Percentiles rank a stretch among this genome's conserved stretches.
Conservation (phyloP, 2,113 vertebrate species). For the Heterochromis multidens region DNA sequence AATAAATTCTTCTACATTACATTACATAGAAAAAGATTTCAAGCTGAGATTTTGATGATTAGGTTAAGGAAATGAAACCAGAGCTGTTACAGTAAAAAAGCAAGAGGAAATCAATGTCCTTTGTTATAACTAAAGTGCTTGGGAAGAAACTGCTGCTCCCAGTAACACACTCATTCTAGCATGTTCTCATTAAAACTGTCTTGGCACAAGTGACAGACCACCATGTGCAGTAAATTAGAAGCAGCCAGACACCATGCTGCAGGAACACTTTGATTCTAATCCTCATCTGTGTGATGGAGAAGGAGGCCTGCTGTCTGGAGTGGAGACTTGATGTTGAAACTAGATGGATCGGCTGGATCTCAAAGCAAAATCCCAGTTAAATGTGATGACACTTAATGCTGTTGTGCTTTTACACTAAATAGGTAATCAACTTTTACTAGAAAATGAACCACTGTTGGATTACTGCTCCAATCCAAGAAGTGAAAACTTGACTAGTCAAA, state of each 20-base stretch:
- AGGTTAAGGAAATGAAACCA: background rate
- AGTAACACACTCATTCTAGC: slow-evolving; percentile 16
- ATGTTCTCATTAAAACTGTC: slow-evolving; percentile 49
- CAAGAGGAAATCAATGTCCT: slow-evolving; percentile 1
- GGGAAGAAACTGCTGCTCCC: background rate
- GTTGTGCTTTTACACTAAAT: background rate
- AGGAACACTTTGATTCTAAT: slow-evolving; percentile 23
- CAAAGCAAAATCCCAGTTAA: background rate
- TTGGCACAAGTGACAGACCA: slow-evolving; percentile 13
- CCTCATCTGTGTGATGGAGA: background rate
- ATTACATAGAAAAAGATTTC: background rate
- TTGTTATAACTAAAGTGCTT: background rate
- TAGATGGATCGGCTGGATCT: background rate
- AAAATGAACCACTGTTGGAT: background rate
- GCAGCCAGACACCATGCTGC: slow-evolving; percentile 31
- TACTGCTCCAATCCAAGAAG: background rate
- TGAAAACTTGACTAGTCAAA: background rate
- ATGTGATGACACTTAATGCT: background rate
- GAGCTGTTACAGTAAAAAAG: background rate
- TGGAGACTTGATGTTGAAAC: background rate
- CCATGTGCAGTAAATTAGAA: slow-evolving; percentile 38
- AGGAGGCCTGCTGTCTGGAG: background rate
- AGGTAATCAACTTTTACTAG: background rate
- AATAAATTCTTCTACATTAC: too few species aligned
- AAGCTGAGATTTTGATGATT: background rate